Evolutionary conservation across 2,888 invertebrate genomes (phyloP).

Genomic region (Leptinotarsa peninsularis): DNA sequence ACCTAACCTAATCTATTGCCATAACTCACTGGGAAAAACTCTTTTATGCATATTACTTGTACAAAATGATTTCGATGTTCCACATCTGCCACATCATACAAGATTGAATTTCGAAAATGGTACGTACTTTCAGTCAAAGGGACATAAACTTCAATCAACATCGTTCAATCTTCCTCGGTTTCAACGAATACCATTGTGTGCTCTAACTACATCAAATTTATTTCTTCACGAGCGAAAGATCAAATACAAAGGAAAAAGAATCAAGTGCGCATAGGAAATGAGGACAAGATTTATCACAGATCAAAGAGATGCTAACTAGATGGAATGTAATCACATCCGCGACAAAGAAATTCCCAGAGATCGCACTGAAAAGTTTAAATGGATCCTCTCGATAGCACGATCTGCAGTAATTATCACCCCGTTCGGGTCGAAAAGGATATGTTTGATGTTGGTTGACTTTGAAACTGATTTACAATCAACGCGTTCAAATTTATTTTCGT

Average conservation of each 20-base stretch:
- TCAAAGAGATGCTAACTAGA: slow-evolving; percentile 20
- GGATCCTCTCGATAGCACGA: background rate
- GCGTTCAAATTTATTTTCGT: too few species aligned
- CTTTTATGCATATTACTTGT: too few species aligned
- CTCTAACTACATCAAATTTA: slow-evolving; percentile 1
- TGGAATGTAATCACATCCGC: slow-evolving; percentile 8
- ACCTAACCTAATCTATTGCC: too few species aligned
- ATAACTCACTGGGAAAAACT: too few species aligned
- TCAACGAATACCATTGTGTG: slow-evolving; percentile 1
- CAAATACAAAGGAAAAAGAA: slow-evolving; percentile 4
- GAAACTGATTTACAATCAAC: background rate
- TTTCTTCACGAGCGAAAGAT: slow-evolving; percentile 1
- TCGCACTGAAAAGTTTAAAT: background rate
- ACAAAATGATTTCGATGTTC: too few species aligned
- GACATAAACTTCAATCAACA: background rate
- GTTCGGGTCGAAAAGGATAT: background rate
- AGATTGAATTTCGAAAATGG: too few species aligned
- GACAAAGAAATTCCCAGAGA: background rate
- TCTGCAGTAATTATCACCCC: background rate
- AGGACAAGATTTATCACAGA: slow-evolving; percentile 14
- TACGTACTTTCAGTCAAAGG: background rate
- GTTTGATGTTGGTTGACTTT: background rate
- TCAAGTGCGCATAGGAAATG: background rate
- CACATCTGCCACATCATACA: too few species aligned
- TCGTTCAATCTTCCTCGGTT: background rate